Base-by-base conservation (phyloP, 2,888 invertebrate species). In the Tipula helvola region DNA sequence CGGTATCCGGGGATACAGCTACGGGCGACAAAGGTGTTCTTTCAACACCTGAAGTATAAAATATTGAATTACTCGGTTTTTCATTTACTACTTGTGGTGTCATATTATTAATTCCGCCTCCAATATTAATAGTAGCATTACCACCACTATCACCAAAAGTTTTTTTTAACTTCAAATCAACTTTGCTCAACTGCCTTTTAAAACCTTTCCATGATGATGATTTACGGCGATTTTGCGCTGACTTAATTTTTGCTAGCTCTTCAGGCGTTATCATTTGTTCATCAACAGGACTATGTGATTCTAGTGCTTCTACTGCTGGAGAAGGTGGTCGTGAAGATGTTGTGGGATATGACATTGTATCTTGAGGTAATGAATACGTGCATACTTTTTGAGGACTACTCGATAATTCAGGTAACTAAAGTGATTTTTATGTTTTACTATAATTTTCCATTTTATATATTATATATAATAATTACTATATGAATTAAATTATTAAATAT, bases 121-220 rank as follows among this genome's bases (percentile, higher is more conserved):
- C 83, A 12, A 36, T n/a, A 36, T 36, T 36, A 83, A 12, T 4
- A 42, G 12, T 84, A 13, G 90, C 89, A 89, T 89, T 88, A 87
- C 92, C 91, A 87, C 92, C 92, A 44, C 92, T 90, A 85, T 93
- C 91, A 18, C 90, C 91, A 42, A 94, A 94, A 85, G 94, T 94
- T 89, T 94, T 95, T 90, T 95, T 95, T 88, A 95, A 92, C 91
- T 95, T 96, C 89, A 95, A 92, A 90, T 96, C 96, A 88, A 96
- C 96, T 91, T 94, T 95, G 88, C 96, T 96, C 89, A 96, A 93
- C 91, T 96, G 96, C 89, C 96, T 94, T 91, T 96, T 96, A 92
- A 96, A 96, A 87, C 94, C 94, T 91, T 95, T 96, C 95, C 96
- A 96, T 87, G 93, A 91, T 88, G 94, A 93, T 36, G 91, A 91